Evolutionary conservation across 1,140 invertebrate species (phyloP), one percentile per base, ranked within the genome.

Genomic region (Drosophila ogumai): DNA sequence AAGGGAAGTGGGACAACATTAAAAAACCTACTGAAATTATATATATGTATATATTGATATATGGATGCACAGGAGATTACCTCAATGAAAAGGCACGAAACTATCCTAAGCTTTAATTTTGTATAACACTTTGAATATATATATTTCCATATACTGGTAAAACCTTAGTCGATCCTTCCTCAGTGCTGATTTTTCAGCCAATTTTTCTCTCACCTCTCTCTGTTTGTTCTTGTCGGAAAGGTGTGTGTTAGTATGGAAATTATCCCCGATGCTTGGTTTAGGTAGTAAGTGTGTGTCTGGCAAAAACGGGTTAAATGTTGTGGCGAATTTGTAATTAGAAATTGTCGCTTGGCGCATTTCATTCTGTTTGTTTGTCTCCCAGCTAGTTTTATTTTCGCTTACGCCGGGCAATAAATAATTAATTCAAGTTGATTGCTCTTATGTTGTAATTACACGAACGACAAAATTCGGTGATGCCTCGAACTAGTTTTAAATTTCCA

Each of bases 261-360:
- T 87, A 80, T 63, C 69, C 85, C 65, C 58, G 67, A 87, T 79
- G 75, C 60, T 43, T 25, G 47, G 46, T 36, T 54, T 40, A 67
- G 60, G 40, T 50, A 36, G 47, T 63, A 58, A 55, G 81, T 85
- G 61, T 77, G 47, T 61, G 58, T 65, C 49, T 66, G 72, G 78
- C 65, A 88, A 91, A 91, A 88, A 91, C 85, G 85, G 82, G 84
- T 78, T 91, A 91, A 91, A 88, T 80, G 77, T 72, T 91, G 88
- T 91, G 88, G 84, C 77, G 81, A 91, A 90, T 88, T 91, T 79
- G 88, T 91, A 91, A 91, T 91, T 91, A 91, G 90, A 91, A 90
- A 91, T 90, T 86, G 86, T 90, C 85, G 85, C 85, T 81, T 85
- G 77, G 61, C 81, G 86, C 85, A 90, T 85, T 81, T 88, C 74